Base-by-base conservation (phyloP, 2,888 invertebrate species). In the Muschampia plurimacula region DNA sequence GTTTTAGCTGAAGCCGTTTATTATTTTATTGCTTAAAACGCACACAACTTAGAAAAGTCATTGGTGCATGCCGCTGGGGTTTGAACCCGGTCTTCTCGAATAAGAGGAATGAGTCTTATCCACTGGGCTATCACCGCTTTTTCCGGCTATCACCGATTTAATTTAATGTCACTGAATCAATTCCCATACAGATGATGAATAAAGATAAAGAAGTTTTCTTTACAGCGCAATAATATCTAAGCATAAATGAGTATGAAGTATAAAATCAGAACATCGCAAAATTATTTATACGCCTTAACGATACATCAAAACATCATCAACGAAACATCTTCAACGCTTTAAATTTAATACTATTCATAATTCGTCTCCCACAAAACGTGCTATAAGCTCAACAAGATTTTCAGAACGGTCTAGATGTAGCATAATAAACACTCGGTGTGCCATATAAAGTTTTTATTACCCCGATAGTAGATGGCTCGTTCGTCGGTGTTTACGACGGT, bases 401-500 rank as follows among this genome's bases (percentile, higher is more conserved):
- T 74, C 72, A 72, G 75, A 77, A 77, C 74, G 75, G 73, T 75
- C 73, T 74, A 75, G 76, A 77, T 75, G 73, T 75, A 67, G 72
- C 63, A 77, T 75, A 78, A 79, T 79, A 80, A 79, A 77, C 77
- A 77, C 74, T 76, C 76, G 73, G 64, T 68, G 74, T 65, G 39
- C 60, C 74, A 55, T 77, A 78, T 77, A 79, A 81, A 77, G 73
- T 77, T 80, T 81, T 80, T 79, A 80, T 76, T 76, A 67, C 73
- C 41, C 39, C 69, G 75, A 74, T 77, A 76, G 74, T 74, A 76
- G 74, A 66, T 66, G 72, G 74, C 77, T 78, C 74, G 73, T 74
- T 85, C 69, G 76, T 39, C 77, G 63, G 74, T 74, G 79, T 83
- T 81, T 78, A 81, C 74, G 81, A 67, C 81, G 72, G 82, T 86